Base-by-base conservation (phyloP, 2,888 invertebrate species). In the Perdita meconis region DNA sequence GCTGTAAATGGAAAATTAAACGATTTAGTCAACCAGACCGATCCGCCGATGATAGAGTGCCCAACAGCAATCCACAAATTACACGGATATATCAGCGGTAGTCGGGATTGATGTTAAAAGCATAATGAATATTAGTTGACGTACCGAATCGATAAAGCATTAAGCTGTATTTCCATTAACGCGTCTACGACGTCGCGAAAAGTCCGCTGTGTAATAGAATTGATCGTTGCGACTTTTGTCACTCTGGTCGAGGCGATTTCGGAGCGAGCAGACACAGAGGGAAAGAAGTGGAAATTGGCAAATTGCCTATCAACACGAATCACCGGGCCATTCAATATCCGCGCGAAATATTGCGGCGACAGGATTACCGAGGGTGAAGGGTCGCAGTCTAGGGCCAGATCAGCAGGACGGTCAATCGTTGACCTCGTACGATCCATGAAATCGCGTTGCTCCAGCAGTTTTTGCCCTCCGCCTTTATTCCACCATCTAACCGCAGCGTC, bases 251-350 rank as follows among this genome's bases (percentile, higher is more conserved):
- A 65, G 66, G 47, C 24, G 19, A 13, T 65, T 69, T 42, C 12
- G 26, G 4, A 51, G 8, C 22, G n/a, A 12, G 19, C n/a, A 34
- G 51, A 19, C n/a, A 57, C 8, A 24, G 34, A 5, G 16, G 34
- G 70, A 78, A 80, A 77, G 70, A 83, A 63, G 73, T 82, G 74
- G 80, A 87, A 84, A 88, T 86, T 86, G 88, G 84, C 82, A 86
- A 88, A 88, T 87, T 85, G 85, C 83, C 84, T 83, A 87, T 87
- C 86, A 87, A 84, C 81, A 74, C 80, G 84, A 85, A 88, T 88
- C 84, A 83, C 74, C 80, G 77, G 77, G 78, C 83, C 84, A 84
- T 88, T 88, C 87, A 83, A 88, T 88, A 88, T 83, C 81, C 69
- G 71, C 67, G 82, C 76, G 82, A 88, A 81, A 87, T 84, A 84